Evolutionary conservation across 2,797 vertebrate genomes (phyloP).

Genomic region (Phoebastria nigripes): DNA sequence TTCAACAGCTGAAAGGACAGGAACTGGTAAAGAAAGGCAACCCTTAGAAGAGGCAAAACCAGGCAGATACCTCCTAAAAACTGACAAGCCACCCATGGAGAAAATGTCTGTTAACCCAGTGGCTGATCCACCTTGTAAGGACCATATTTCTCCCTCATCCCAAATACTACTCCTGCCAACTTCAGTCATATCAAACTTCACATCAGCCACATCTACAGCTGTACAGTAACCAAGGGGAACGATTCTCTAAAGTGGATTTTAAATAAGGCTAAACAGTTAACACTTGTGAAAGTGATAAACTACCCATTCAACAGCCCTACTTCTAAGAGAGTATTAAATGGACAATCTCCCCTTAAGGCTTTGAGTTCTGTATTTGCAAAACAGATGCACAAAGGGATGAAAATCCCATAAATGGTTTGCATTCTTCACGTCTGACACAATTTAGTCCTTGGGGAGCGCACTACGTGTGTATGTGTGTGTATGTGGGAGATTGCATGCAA

Average conservation of each 20-base stretch:
- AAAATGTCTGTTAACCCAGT: background rate
- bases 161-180: background rate
- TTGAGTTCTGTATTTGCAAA: background rate
- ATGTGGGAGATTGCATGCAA: background rate
- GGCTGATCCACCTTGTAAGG: background rate
- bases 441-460: background rate
- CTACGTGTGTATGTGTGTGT: rapidly evolving
- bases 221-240: background rate
- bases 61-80: background rate
- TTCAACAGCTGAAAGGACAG: background rate
- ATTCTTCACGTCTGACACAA: background rate
- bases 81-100: background rate
- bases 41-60: background rate
- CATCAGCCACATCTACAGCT: background rate
- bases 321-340: background rate
- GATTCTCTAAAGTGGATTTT: background rate
- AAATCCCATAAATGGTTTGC: constrained; percentile 9
- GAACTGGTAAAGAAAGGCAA: background rate
- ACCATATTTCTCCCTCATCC: background rate
- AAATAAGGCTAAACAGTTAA: background rate
- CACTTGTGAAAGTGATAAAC: background rate
- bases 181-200: background rate
- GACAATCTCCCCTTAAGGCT: background rate
- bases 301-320: background rate
- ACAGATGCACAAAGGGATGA: background rate